Percentiles rank a stretch among this genome's conserved stretches.
Conservation (phyloP, 2,888 invertebrate species). For the Luperina testacea region DNA sequence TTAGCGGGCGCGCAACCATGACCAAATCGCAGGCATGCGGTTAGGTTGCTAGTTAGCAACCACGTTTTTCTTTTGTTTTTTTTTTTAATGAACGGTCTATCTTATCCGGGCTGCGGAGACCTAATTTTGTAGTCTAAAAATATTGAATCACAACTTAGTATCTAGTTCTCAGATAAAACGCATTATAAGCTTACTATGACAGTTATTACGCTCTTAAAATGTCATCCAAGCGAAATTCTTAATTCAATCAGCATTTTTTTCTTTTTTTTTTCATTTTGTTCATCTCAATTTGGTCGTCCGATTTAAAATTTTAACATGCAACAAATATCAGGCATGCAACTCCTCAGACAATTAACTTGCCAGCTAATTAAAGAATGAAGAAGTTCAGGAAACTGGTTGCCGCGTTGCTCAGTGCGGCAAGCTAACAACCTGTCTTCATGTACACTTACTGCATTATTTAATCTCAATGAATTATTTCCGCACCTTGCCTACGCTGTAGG, state of each 20-base stretch:
- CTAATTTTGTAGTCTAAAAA: slow-evolving; percentile 21
- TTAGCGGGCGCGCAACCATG: slow-evolving; percentile 52
- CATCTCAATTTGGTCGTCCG: background rate
- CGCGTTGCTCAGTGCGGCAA: slow-evolving; percentile 2
- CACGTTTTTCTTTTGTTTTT: slow-evolving; percentile 25
- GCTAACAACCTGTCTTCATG: slow-evolving; percentile 50
- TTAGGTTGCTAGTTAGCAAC: slow-evolving; percentile 48
- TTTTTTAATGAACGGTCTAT: slow-evolving; percentile 24
- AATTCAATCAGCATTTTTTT: background rate
- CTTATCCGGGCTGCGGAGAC: slow-evolving; percentile 18
- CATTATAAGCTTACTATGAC: background rate
- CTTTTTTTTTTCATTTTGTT: too few species aligned
- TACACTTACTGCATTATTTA: slow-evolving; percentile 56
- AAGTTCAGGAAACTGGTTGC: slow-evolving; percentile 45
- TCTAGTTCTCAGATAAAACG: background rate
- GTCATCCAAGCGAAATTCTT: background rate
- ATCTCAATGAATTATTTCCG: slow-evolving; percentile 59
- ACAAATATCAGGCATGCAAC: background rate
- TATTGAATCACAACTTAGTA: background rate
- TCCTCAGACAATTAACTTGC: slow-evolving; percentile 19
- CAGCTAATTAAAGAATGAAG: slow-evolving; percentile 50
- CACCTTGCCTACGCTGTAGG: slow-evolving; percentile 26
- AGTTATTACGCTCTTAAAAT: background rate
- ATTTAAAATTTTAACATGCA: background rate
- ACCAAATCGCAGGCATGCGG: slow-evolving; percentile 55